phyloP scores from a whole-genome alignment of 35 echinoderm and acorn worm species.

The Chiridota heheva region DNA sequence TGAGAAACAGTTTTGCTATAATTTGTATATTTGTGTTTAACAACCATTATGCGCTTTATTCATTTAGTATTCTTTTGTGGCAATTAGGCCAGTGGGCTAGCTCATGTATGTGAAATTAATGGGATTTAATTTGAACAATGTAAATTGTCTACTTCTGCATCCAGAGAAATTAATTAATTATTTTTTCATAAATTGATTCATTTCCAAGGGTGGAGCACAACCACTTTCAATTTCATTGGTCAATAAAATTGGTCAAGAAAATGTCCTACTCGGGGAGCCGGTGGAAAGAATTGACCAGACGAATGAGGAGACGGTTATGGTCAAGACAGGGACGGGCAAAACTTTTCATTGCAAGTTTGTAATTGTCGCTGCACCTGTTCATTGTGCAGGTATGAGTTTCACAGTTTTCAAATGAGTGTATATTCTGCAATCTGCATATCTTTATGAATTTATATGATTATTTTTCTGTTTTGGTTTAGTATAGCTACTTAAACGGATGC shows the following conservation, averaged over 20 bases:
- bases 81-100: too few species aligned
- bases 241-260: constrained; percentile 56
- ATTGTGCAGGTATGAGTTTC: constrained; percentile 46
- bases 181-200: neutral
- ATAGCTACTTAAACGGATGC: neutral
- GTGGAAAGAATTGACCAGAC: constrained; percentile 53
- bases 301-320: constrained; percentile 21
- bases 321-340: constrained; percentile 56
- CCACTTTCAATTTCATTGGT: constrained; percentile 24
- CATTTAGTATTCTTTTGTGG: too few species aligned
- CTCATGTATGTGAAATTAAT: too few species aligned
- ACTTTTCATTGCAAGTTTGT: constrained; percentile 40
- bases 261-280: constrained; percentile 66
- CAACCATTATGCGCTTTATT: too few species aligned
- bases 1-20: too few species aligned
- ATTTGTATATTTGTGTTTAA: too few species aligned
- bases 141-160: neutral
- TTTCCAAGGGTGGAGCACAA: constrained; percentile 67
- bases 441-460: neutral
- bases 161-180: neutral
- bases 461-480: neutral
- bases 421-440: neutral
- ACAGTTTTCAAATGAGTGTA: neutral
- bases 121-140: too few species aligned
- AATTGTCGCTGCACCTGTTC: constrained; percentile 39